Evolutionary conservation across 2,113 vertebrate genomes (phyloP), one percentile per base, ranked within the genome.

Genomic region (Nannospalax galili): DNA sequence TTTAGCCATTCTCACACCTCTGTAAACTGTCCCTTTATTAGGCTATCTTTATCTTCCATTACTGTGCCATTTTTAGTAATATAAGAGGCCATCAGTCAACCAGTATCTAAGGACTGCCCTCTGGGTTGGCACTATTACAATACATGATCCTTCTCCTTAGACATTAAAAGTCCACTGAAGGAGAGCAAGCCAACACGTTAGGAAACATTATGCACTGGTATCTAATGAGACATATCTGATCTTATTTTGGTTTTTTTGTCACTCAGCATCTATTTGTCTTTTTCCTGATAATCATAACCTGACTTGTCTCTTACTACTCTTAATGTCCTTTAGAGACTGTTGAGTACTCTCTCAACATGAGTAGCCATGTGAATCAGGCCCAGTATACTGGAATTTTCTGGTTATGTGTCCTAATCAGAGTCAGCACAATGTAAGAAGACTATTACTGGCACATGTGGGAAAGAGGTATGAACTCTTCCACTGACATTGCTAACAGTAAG

Each of bases 401-500:
- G 74, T 62, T 86, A 67, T 72, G 35, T 91, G 80, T 80, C 79
- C 86, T 81, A 84, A 65, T 92, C 35, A 69, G 69, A 96, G 73
- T 65, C 88, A 84, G 30, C 72, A 72, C 92, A 92, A 90, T 64
- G 62, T 62, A 88, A 91, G 92, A 67, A 96, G 86, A 90, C 78
- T 92, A 69, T 78, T 84, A 30, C 75, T 94, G 84, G 84, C 62
- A 87, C 86, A 58, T 91, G 60, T 91, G 84, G 87, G 89, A 87
- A 94, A 93, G 75, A 96, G 87, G 67, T 73, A 93, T 73, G 86
- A 40, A 89, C 89, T 93, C 86, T 94, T 97, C 86, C 65, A 90
- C 94, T 91, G 91, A 97, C 95, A 96, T 89, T 96, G 94, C 94
- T 97, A 86, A 95, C 85, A 96, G 82, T 95, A 69, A 96, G 94